These are phyloP conservation scores for Dysidea cf. avara DNA, from an alignment of 37 sponge, comb jelly and placozoan genomes.

Conservation along the genomic window DNA sequence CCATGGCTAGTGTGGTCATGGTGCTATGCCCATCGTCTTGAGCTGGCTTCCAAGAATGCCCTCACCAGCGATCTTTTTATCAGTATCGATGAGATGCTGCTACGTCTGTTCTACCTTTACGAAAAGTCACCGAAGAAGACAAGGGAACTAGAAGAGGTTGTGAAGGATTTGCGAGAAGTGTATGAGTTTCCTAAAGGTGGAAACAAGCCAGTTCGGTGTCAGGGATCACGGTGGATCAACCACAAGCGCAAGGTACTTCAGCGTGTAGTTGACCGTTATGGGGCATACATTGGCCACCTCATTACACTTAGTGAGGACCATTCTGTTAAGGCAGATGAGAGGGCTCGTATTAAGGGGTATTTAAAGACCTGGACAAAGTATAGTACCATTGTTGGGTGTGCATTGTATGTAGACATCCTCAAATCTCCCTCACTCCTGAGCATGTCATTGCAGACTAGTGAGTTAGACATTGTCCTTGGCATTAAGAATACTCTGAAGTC, in stretches of 20 bases:
- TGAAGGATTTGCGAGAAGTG: slow-evolving; percentile 46
- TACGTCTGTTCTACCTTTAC: slow-evolving; percentile 48
- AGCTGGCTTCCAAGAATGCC: slow-evolving; percentile 58
- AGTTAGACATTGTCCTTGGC: slow-evolving; percentile 33
- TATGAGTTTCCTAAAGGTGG: slow-evolving; percentile 48
- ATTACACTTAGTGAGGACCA: slow-evolving; percentile 17
- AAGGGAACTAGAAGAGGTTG: slow-evolving; percentile 38
- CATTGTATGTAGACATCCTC: slow-evolving; percentile 46
- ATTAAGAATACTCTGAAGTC: slow-evolving; percentile 13
- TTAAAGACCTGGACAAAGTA: slow-evolving; percentile 35
- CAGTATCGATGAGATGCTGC: slow-evolving; percentile 59
- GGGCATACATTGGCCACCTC: slow-evolving; percentile 43
- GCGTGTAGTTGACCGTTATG: slow-evolving; percentile 57
- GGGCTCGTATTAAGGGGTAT: slow-evolving; percentile 53
- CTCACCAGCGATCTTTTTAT: slow-evolving; percentile 21
- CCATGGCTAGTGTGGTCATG: slow-evolving; percentile 64
- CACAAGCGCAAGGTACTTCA: slow-evolving; percentile 53
- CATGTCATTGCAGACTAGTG: slow-evolving; percentile 16
- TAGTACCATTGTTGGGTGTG: slow-evolving; percentile 42
- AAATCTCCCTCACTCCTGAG: slow-evolving; percentile 15
- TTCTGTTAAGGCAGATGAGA: slow-evolving; percentile 21
- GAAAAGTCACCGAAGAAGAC: slow-evolving; percentile 53
- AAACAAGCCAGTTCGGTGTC: slow-evolving; percentile 28
- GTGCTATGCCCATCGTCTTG: slow-evolving; percentile 58
- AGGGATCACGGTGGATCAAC: slow-evolving; percentile 52